Percentiles rank a stretch among this genome's conserved stretches.
Evolutionary conservation across 1,140 invertebrate genomes (phyloP).

Genomic region (Frieseomelitta varia): DNA sequence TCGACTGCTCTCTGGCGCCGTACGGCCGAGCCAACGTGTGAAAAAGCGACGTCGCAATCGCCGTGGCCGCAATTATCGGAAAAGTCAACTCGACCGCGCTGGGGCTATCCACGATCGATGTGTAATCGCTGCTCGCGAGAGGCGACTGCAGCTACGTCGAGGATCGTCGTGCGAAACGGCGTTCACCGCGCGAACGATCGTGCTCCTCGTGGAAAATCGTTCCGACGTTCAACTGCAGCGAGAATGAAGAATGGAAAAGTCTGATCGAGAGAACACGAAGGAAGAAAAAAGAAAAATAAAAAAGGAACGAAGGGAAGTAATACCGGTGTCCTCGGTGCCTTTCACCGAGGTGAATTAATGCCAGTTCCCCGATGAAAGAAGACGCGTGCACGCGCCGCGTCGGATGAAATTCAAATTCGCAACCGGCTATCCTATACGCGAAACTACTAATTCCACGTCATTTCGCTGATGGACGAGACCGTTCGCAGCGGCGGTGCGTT

Average conservation of each 20-base stretch:
- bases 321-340: slow-evolving; percentile 52
- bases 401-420: slow-evolving; percentile 60
- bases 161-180: slow-evolving; percentile 16
- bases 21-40: not conserved
- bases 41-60: slow-evolving; percentile 7
- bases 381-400: slow-evolving; percentile 52
- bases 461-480: slow-evolving; percentile 58
- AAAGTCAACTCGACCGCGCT: slow-evolving; percentile 6
- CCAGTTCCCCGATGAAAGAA: not conserved
- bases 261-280: not conserved
- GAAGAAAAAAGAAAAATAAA: not conserved
- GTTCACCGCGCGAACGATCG: slow-evolving; percentile 8
- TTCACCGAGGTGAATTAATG: slow-evolving; percentile 57
- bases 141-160: not conserved
- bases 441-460: slow-evolving; percentile 61
- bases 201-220: not conserved
- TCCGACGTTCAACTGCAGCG: not conserved
- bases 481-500: slow-evolving; percentile 35
- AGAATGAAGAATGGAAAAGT: too few species aligned
- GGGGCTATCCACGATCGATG: slow-evolving; percentile 9
- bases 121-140: slow-evolving; percentile 12
- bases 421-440: slow-evolving; percentile 18
- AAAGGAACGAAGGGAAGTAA: slow-evolving; percentile 35
- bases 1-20: not conserved
- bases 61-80: slow-evolving; percentile 24